Percentiles rank a stretch among this genome's conserved stretches.
Evolutionary conservation across 2,888 invertebrate species (phyloP).

Genomic region (Watsonalla cultraria): DNA sequence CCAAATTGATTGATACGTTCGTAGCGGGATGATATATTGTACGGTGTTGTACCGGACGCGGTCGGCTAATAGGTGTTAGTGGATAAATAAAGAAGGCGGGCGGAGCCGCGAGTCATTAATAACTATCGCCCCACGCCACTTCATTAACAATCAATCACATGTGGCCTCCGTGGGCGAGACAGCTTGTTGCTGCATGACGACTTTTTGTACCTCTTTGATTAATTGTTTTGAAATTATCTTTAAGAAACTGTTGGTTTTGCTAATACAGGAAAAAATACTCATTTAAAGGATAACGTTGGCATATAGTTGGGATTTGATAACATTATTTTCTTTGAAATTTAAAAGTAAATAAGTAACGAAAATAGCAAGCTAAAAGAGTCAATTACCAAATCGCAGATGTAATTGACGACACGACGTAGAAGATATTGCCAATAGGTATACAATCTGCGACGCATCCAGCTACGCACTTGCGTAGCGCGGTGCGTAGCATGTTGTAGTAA

Average conservation of each 20-base stretch:
- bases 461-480: neutral
- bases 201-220: conserved; percentile 12
- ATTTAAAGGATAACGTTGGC: no score
- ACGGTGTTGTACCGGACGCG: conserved; percentile 51
- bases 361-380: no score
- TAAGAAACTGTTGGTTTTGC: neutral
- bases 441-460: no score
- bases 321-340: no score
- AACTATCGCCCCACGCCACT: conserved; percentile 68
- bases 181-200: conserved; percentile 31
- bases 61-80: conserved; percentile 68
- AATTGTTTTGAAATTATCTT: conserved; percentile 3
- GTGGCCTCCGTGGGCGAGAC: conserved; percentile 46
- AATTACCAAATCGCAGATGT: no score
- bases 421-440: no score
- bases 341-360: no score
- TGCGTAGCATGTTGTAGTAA: neutral
- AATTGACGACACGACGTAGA: no score
- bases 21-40: conserved; percentile 62
- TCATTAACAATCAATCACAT: conserved; percentile 76
- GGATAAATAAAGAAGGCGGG: conserved; percentile 67
- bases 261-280: no score
- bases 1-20: conserved; percentile 72
- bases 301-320: no score
- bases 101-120: conserved; percentile 67